Evolutionary conservation across 2,797 vertebrate species (phyloP).

Genomic region (Luscinia luscinia): DNA sequence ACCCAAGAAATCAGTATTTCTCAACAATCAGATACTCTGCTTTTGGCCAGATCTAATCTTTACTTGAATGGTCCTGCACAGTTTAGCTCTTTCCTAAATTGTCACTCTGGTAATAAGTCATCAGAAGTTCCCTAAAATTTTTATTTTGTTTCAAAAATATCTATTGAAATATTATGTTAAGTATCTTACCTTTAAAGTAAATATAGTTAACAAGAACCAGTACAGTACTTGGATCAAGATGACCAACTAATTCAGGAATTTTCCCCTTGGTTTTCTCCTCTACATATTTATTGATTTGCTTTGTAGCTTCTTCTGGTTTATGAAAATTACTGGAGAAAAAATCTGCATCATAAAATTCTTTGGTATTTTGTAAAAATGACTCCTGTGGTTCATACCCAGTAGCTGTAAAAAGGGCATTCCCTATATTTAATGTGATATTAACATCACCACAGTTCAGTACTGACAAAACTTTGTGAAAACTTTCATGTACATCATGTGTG

Average conservation of each 20-base stretch:
- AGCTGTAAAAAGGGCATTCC: slow-evolving; percentile 82
- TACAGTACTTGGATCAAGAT: slow-evolving; percentile 74
- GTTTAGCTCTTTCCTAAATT: background rate
- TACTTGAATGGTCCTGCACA: background rate
- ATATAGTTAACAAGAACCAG: slow-evolving; percentile 88
- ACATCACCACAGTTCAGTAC: slow-evolving; percentile 55
- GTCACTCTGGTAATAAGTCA: background rate
- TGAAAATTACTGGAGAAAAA: slow-evolving; percentile 76
- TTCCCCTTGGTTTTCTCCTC: slow-evolving; percentile 83
- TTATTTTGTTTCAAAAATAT: background rate
- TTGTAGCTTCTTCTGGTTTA: slow-evolving; percentile 63
- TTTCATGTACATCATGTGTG: slow-evolving; percentile 72
- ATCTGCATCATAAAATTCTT: slow-evolving; percentile 76
- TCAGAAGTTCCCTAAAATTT: background rate
- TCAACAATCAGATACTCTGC: background rate
- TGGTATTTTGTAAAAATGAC: slow-evolving; percentile 76
- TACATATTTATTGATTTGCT: slow-evolving; percentile 82
- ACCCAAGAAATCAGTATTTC: background rate
- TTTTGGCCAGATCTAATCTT: background rate
- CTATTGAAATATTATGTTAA: background rate
- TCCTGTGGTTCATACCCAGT: slow-evolving; percentile 54
- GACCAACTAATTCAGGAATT: slow-evolving; percentile 81
- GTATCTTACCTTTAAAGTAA: slow-evolving; percentile 87
- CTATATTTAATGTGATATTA: slow-evolving; percentile 64
- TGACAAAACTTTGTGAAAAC: slow-evolving; percentile 76